Base-by-base conservation (phyloP, 1,140 invertebrate genomes). In the Drosophila nigromelanica region DNA sequence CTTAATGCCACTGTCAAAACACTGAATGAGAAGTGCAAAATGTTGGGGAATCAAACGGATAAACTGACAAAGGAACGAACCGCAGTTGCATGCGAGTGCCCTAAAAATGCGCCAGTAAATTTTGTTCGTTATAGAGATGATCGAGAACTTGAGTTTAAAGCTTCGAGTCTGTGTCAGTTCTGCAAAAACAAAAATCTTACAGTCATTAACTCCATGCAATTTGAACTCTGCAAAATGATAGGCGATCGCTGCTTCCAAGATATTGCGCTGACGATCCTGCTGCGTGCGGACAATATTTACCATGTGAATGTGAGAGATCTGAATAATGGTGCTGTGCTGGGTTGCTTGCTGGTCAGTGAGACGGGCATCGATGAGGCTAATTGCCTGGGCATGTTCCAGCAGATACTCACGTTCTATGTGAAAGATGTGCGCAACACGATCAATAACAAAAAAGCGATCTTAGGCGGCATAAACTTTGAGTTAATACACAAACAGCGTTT, bases 351-450 rank as follows among this genome's bases (percentile, higher is more conserved):
- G 42, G 81, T 80, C 1, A 83, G 48, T 5, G 80, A 91, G 33
- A 39, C 5, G 0, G 89, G 63, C 14, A 78, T 91, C 6, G 52
- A 45, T 18, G 76, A 83, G 47, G 89, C 85, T 14, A 60, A 71
- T 0, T 11, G 27, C 6, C 0, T 73, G 33, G 72, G 77, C 7
- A 5, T 91, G 0, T 91, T 91, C 7, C 18, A 70, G 7, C n/a
- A 80, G 0, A 87, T 90, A 27, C 47, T 89, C n/a, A 91, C 89
- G 8, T 89, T 91, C 11, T 75, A 61, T 55, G 76, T 91, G 4
- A 70, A 83, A 8, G 89, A 91, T 42, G 66, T 76, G 12, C 66
- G 78, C 7, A 91, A 60, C 21, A 78, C 89, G 2, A 4, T 80
- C 1, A 64, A 61, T 0, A 37, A 50, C 5, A 74, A 66, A 21